Percentiles rank a stretch among this genome's conserved stretches.
phyloP scores from a whole-genome alignment of 1,140 invertebrate genomes.

The Agraylea sexmaculata region DNA sequence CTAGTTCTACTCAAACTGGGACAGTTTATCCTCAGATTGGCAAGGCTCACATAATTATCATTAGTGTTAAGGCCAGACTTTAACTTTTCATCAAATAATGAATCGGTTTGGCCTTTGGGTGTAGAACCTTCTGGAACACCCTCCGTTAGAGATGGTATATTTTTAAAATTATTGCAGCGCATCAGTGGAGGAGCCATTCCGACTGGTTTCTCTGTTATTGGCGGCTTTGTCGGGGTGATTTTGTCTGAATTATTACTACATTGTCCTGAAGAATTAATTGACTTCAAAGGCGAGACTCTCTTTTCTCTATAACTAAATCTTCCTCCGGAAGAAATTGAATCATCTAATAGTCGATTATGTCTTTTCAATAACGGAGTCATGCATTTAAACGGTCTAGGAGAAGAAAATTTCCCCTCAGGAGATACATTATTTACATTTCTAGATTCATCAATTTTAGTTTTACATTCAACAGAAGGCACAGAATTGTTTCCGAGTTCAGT shows the following conservation, averaged over 20 bases:
- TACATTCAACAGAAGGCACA: neutral
- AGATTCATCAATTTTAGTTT: neutral
- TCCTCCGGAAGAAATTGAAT: constrained; percentile 27
- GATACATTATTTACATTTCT: no score
- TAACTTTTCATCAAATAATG: neutral
- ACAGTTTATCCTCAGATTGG: constrained; percentile 34
- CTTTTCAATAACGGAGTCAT: constrained; percentile 36
- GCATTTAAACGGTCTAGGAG: constrained; percentile 32
- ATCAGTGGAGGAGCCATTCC: constrained; percentile 11
- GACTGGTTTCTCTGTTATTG: neutral
- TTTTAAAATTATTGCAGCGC: constrained; percentile 19
- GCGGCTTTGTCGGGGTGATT: constrained; percentile 22
- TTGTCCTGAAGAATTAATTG: constrained; percentile 11
- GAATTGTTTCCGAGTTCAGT: constrained; percentile 2
- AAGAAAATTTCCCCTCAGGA: no score
- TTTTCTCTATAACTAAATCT: constrained; percentile 34
- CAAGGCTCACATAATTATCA: constrained; percentile 35
- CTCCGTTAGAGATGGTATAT: constrained; percentile 17
- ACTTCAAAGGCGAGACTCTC: constrained; percentile 16
- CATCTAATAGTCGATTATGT: constrained; percentile 24
- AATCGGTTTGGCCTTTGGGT: neutral
- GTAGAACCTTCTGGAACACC: neutral
- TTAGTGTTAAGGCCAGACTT: neutral
- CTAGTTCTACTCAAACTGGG: constrained; percentile 17
- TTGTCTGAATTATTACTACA: constrained; percentile 15